Percentiles rank a stretch among this genome's conserved stretches.
phyloP scores from a whole-genome alignment of 2,113 vertebrate genomes.

The Phoxinus phoxinus region DNA sequence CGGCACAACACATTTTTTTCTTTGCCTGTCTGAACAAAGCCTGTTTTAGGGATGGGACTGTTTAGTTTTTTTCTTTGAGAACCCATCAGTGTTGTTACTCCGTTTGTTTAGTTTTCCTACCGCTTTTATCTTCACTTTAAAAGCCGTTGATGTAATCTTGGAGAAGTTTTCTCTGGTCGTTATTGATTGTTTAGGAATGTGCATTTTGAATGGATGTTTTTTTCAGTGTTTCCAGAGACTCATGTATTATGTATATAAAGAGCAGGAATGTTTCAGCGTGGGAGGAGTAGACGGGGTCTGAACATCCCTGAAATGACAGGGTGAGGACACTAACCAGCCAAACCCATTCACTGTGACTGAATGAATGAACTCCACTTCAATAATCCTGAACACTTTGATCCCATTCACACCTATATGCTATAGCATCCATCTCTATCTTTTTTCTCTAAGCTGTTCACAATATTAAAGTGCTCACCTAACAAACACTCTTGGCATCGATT shows the following conservation, averaged over 20 bases:
- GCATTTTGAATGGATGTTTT: not conserved
- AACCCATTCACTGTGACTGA: constrained; percentile 55
- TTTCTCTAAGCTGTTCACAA: constrained; percentile 42
- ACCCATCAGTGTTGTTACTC: not conserved
- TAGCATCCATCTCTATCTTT: constrained; percentile 33
- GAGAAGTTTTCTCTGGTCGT: not conserved
- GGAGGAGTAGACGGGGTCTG: constrained; percentile 42
- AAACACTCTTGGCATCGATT: not conserved
- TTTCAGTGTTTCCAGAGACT: not conserved
- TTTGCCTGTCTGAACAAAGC: not conserved
- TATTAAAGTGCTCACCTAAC: not conserved
- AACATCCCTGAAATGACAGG: constrained; percentile 48
- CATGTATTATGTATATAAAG: not conserved
- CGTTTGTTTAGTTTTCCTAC: not conserved
- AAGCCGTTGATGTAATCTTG: not conserved
- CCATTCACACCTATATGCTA: not conserved
- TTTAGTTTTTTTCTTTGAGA: not conserved
- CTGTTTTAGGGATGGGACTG: not conserved
- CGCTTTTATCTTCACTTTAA: constrained; percentile 2
- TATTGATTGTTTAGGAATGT: constrained; percentile 1
- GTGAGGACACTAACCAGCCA: constrained; percentile 35
- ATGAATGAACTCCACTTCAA: constrained; percentile 64
- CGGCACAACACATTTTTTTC: not conserved
- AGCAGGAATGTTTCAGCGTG: constrained; percentile 33
- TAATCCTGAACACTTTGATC: constrained; percentile 49